phyloP scores from a whole-genome alignment of 1,140 invertebrate species.

The Caenorhabditis remanei region DNA sequence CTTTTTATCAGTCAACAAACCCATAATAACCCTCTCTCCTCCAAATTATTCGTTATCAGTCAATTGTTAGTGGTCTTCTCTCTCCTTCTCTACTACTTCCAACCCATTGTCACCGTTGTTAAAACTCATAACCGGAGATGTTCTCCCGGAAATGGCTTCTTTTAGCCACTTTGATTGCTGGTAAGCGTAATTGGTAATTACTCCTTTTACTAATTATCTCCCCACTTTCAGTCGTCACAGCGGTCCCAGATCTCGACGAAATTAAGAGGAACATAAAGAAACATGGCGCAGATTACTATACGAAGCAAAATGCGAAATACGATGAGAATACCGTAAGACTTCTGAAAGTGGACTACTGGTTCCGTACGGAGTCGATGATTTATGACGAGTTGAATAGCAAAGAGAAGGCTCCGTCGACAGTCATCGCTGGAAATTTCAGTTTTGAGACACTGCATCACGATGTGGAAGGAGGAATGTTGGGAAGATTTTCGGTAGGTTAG shows the following conservation, averaged over 20 bases:
- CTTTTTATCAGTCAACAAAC: conserved; percentile 29
- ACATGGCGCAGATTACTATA: conserved; percentile 19
- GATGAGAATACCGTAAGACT: conserved; percentile 46
- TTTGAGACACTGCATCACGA: conserved; percentile 64
- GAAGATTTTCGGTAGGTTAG: conserved; percentile 29
- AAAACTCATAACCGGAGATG: conserved; percentile 31
- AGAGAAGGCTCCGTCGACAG: conserved; percentile 41
- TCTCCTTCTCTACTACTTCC: not conserved
- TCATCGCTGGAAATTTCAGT: conserved; percentile 55
- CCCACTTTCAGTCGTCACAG: not conserved
- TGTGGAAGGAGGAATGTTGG: conserved; percentile 50
- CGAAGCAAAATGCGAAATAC: not conserved
- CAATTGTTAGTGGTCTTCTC: not conserved
- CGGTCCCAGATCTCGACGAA: conserved; percentile 21
- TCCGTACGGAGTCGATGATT: conserved; percentile 53
- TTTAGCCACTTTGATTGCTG: not conserved
- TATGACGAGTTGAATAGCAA: conserved; percentile 61
- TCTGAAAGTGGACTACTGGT: conserved; percentile 61
- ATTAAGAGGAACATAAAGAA: conserved; percentile 34
- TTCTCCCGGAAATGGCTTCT: not conserved
- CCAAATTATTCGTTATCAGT: conserved; percentile 14
- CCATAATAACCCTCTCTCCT: not conserved
- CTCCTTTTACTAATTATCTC: not conserved
- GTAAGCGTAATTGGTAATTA: not conserved
- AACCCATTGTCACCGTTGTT: not conserved